Base-by-base conservation (phyloP, 2,888 invertebrate species). In the Chesias legatella region DNA sequence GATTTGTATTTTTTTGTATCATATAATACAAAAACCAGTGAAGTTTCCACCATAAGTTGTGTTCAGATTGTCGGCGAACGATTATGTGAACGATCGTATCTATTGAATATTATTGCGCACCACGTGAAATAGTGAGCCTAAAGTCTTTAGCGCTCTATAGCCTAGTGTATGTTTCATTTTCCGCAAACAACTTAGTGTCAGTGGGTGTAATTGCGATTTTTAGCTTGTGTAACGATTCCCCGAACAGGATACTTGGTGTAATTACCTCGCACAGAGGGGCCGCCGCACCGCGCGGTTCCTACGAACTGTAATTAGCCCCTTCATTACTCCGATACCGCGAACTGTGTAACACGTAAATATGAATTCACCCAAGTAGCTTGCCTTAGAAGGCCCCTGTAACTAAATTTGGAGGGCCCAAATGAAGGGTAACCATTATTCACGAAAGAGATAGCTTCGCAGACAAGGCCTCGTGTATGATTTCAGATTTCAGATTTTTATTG, bases 301-400 rank as follows among this genome's bases (percentile, higher is more conserved):
- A 58, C 73, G 79, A 79, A 79, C 60, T 46, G 53, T 34, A 79
- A 81, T 81, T 79, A 78, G 64, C 59, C 54, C 66, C 63, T 60
- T 63, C 71, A 75, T 77, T 73, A 72, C 63, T 34, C 31, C 47
- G 45, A 32, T 79, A 77, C 80, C 63, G 39, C 56, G 80, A 80
- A 79, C 53, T 56, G 53, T 58, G 44, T 40, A 34, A 24, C 28
- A 45, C 25, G 33, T 29, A 36, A 45, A 40, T 40, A 44, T 33
- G 23, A 39, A 44, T 31, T 34, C 38, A 38, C 10, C 28, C 26
- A 26, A 31, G 35, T n/a, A n/a, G n/a, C n/a, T n/a, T n/a, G n/a
- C 35, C 20, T 8, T 22, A 28, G 43, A 47, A 30, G 20, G 36
- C 43, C 47, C 41, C 35, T 22, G 23, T 17, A 26, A 21, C 17